phyloP scores from a whole-genome alignment of 2,797 vertebrate genomes.

The Gallinago solitaria region DNA sequence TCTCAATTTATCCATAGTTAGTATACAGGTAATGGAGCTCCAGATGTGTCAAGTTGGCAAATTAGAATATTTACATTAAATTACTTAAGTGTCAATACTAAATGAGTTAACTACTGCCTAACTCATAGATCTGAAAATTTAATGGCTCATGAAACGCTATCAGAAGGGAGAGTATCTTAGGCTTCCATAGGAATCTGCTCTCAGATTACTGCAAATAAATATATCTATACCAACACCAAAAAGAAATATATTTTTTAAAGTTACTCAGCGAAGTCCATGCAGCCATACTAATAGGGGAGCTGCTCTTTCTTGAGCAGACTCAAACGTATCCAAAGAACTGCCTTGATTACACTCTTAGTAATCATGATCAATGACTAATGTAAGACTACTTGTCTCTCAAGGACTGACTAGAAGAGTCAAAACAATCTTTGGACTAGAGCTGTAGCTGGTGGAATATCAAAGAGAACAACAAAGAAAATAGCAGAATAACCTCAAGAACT shows the following conservation, averaged over 20 bases:
- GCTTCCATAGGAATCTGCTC: not conserved
- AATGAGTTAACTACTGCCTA: not conserved
- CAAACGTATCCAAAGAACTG: not conserved
- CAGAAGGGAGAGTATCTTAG: not conserved
- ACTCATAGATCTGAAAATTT: not conserved
- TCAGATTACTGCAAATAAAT: not conserved
- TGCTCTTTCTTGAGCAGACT: not conserved
- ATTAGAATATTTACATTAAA: not conserved
- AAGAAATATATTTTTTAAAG: not conserved
- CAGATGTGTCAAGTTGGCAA: accelerated
- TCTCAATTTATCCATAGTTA: not conserved
- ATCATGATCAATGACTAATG: not conserved
- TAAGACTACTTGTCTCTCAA: not conserved
- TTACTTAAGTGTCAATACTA: not conserved
- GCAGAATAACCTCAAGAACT: not conserved
- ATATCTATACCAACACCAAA: not conserved
- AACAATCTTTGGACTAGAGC: not conserved
- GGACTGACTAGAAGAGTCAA: not conserved
- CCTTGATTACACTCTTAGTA: not conserved
- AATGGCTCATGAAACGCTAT: not conserved
- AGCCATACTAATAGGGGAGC: not conserved
- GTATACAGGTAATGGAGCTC: not conserved
- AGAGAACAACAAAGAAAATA: not conserved
- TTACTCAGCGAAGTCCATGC: not conserved
- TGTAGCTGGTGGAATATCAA: not conserved